Percentiles rank a stretch among this genome's conserved stretches.
These are phyloP conservation scores for Odontesthes bonariensis DNA, from an alignment of 2,113 vertebrate species.

Conservation along the genomic window DNA sequence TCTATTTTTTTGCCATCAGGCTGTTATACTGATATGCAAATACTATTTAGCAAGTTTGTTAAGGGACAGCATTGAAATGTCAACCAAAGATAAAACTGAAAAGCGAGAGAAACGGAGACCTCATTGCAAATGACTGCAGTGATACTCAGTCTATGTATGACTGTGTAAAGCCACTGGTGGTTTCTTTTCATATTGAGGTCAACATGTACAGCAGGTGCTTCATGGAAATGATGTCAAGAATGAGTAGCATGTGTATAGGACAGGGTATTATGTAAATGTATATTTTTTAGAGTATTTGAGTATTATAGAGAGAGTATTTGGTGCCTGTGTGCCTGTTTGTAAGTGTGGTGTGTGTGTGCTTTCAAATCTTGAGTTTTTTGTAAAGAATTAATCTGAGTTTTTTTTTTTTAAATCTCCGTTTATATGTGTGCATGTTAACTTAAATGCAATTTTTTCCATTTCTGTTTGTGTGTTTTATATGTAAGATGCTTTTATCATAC, in stretches of 20 bases:
- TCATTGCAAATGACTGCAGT: neutral
- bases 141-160: neutral
- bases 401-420: neutral
- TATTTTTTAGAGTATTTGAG: neutral
- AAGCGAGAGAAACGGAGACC: neutral
- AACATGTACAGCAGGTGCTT: conserved; percentile 19
- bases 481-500: conserved; percentile 24
- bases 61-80: conserved; percentile 6
- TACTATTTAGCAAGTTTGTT: neutral
- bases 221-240: conserved; percentile 24
- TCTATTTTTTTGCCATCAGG: conserved; percentile 28
- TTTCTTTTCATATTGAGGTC: conserved; percentile 9
- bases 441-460: neutral
- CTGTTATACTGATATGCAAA: neutral
- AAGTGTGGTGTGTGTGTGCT: neutral
- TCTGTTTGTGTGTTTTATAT: conserved; percentile 21
- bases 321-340: neutral
- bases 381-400: conserved; percentile 9
- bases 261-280: conserved; percentile 36
- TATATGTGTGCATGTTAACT: neutral
- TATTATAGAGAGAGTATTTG: no score
- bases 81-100: conserved; percentile 9
- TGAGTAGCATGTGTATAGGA: conserved; percentile 50
- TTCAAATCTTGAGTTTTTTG: neutral
- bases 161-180: conserved; percentile 24